phyloP scores from a whole-genome alignment of 2,113 vertebrate species.

The Philantomba maxwellii region DNA sequence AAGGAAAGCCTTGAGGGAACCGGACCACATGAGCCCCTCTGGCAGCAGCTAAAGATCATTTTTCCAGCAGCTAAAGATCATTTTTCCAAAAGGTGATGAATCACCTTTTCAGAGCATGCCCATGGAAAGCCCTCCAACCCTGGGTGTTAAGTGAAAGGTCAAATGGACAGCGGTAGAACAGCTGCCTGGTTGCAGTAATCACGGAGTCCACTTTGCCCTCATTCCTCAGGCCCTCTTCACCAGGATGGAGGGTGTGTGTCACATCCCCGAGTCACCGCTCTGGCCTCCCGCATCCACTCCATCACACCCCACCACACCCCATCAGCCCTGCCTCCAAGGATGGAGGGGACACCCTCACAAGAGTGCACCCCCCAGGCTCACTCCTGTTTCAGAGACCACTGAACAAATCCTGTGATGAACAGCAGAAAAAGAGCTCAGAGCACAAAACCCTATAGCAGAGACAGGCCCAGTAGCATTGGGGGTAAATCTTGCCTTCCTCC shows the following conservation, averaged over 20 bases:
- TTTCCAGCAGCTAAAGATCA: background rate
- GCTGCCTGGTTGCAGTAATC: background rate
- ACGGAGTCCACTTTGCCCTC: slow-evolving; percentile 9
- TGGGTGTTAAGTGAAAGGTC: background rate
- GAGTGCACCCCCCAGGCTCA: background rate
- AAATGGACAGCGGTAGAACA: background rate
- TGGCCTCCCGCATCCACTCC: background rate
- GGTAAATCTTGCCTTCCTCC: slow-evolving; percentile 50
- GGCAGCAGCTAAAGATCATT: background rate
- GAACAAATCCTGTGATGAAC: background rate
- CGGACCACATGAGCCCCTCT: background rate
- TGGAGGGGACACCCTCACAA: background rate
- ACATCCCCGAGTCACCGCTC: background rate
- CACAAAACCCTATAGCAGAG: background rate
- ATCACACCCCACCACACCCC: background rate
- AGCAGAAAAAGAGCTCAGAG: background rate
- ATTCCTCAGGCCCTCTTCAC: slow-evolving; percentile 31
- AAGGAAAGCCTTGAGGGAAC: background rate
- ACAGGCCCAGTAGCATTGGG: background rate
- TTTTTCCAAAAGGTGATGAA: slow-evolving; percentile 4
- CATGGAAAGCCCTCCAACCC: background rate
- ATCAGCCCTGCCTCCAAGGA: background rate
- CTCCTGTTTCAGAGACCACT: background rate
- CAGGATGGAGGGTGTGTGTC: slow-evolving; percentile 13
- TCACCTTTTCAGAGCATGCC: slow-evolving; percentile 19